phyloP scores from a whole-genome alignment of 30 jellyfish, hydroid and myxozoan genomes.

The Aurelia sp. region DNA sequence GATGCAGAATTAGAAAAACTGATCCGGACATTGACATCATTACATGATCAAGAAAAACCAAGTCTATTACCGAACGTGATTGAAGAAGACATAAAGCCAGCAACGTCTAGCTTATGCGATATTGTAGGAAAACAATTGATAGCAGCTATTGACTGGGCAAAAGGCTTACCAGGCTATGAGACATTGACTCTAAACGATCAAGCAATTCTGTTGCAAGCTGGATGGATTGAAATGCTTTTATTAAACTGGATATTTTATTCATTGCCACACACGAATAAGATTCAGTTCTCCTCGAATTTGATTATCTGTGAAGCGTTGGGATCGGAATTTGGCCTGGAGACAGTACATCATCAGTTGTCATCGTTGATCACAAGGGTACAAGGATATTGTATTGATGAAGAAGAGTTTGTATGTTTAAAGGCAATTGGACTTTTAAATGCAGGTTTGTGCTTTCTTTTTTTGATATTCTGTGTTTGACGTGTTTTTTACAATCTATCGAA shows the following conservation, averaged over 20 bases:
- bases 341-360: conserved; percentile 72
- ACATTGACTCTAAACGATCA: conserved; percentile 83
- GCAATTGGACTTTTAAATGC: conserved; percentile 95
- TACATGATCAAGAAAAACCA: conserved; percentile 72
- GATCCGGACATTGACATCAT: conserved; percentile 46
- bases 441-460: conserved; percentile 46
- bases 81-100: conserved; percentile 48
- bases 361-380: conserved; percentile 73
- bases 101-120: conserved; percentile 67
- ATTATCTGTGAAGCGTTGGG: conserved; percentile 57
- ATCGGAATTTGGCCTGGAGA: conserved; percentile 68
- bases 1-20: conserved; percentile 87
- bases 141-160: conserved; percentile 96
- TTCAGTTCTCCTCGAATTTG: conserved; percentile 69
- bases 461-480: no score
- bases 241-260: conserved; percentile 88
- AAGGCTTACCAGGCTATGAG: conserved; percentile 92
- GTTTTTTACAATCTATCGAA: no score
- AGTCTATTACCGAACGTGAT: conserved; percentile 25
- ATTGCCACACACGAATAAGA: conserved; percentile 31
- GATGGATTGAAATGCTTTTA: conserved; percentile 92
- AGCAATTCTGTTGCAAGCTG: conserved; percentile 92
- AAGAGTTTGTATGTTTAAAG: conserved; percentile 88
- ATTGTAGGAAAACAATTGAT: conserved; percentile 79
- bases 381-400: conserved; percentile 84